phyloP scores from a whole-genome alignment of 2,888 invertebrate genomes.

The Drosophila rellima region DNA sequence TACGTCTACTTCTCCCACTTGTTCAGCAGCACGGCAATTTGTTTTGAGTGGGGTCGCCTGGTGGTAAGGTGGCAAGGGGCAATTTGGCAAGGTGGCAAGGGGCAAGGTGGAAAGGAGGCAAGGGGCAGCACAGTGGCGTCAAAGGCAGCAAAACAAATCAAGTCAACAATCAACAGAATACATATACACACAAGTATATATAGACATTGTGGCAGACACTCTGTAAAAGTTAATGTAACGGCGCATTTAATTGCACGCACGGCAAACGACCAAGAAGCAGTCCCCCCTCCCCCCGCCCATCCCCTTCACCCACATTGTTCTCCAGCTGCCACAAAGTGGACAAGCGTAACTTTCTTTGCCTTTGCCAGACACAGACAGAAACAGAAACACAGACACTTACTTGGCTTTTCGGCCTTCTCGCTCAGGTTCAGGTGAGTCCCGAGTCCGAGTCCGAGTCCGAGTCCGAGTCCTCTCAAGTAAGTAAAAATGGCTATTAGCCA shows the following conservation, averaged over 20 bases:
- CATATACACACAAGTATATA: slow-evolving; percentile 43
- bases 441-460: not conserved
- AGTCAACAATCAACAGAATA: slow-evolving; percentile 82
- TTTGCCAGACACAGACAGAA: not conserved
- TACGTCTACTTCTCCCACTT: not conserved
- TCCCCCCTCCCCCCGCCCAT: not conserved
- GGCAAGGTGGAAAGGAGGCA: slow-evolving; percentile 15
- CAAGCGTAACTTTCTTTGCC: slow-evolving; percentile 56
- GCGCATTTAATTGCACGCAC: slow-evolving; percentile 83
- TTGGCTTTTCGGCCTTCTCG: slow-evolving; percentile 75
- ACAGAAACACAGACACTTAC: slow-evolving; percentile 61
- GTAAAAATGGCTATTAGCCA: slow-evolving; percentile 81
- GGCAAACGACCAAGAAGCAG: slow-evolving; percentile 50
- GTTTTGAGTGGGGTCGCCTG: slow-evolving; percentile 75
- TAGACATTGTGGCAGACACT: slow-evolving; percentile 72
- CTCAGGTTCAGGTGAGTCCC: slow-evolving; percentile 63
- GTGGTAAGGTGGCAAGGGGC: slow-evolving; percentile 16
- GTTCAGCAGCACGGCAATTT: slow-evolving; percentile 70
- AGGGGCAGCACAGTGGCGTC: slow-evolving; percentile 50
- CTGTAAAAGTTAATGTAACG: slow-evolving; percentile 82
- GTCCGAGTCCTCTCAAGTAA: slow-evolving; percentile 64
- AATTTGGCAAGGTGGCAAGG: slow-evolving; percentile 44
- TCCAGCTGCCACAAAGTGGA: slow-evolving; percentile 46
- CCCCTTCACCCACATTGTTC: not conserved
- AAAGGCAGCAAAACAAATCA: slow-evolving; percentile 80